Base-by-base conservation (phyloP, 2,113 vertebrate genomes). In the Turdus rufiventris region DNA sequence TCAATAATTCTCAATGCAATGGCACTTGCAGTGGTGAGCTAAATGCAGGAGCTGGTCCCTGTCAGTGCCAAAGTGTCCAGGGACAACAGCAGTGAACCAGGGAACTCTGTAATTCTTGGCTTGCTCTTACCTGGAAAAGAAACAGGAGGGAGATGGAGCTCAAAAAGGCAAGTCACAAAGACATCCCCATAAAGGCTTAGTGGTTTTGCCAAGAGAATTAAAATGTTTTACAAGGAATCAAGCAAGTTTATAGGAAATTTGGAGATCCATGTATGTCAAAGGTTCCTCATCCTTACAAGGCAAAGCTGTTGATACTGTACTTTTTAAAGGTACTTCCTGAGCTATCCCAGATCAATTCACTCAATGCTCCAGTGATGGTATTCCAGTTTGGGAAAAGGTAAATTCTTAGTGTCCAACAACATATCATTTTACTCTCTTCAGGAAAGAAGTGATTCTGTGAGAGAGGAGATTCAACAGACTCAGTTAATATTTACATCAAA, bases 61-160 rank as follows among this genome's bases (percentile, higher is more conserved):
- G 1, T 12, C n/a, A 9, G 6, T 15, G 66, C 23, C 78, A 75
- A n/a, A 48, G 45, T 40, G 31, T 72, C 62, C 53, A 51, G 67
- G 24, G 42, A 34, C 0, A 0, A 14, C 0, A 20, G 38, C 60
- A 66, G 14, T 0, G 0, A 34, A 33, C 43, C 67, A 62, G 53
- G 54, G 45, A 83, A 18, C 62, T 58, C 4, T 2, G 45, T 26
- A 66, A 29, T 79, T 58, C 56, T 76, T 89, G 47, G 25, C 70
- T 89, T 78, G 28, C 18, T 74, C 19, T 89, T 43, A 53, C 19
- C 70, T 67, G 50, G 58, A 91, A 76, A 83, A 89, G 34, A 74
- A 94, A 58, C 0, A 5, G 34, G 26, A 91, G 15, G 23, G 20
- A 78, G 50, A 50, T 0, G 3, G 45, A 82, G 66, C 54, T 93